phyloP scores from a whole-genome alignment of 2,113 vertebrate genomes.

The Ciconia boyciana region DNA sequence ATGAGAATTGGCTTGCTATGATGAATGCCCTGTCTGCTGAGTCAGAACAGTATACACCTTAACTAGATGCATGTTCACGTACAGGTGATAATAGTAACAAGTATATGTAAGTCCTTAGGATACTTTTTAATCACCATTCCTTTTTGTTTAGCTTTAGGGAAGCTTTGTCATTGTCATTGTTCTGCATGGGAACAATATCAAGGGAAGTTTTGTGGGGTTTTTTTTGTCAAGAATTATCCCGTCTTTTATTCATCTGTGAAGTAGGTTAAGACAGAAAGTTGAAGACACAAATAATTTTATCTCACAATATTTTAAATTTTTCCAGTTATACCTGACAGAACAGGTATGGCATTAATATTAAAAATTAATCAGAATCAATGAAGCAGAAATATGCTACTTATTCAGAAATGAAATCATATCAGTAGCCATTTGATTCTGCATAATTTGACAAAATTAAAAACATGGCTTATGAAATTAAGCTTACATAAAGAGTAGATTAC shows the following conservation, averaged over 20 bases:
- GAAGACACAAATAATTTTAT: not conserved
- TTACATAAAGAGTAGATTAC: not conserved
- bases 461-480: not conserved
- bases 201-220: not conserved
- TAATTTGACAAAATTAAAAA: slow-evolving; percentile 16
- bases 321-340: not conserved
- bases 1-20: not conserved
- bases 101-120: not conserved
- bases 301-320: not conserved
- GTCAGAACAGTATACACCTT: not conserved
- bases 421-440: slow-evolving; percentile 15
- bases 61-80: not conserved
- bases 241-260: not conserved
- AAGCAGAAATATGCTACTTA: slow-evolving; percentile 14
- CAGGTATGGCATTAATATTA: not conserved
- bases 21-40: not conserved
- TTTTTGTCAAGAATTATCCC: not conserved
- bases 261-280: not conserved
- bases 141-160: not conserved
- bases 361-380: slow-evolving; percentile 11
- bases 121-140: not conserved
- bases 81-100: not conserved
- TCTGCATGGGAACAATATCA: not conserved
- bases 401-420: not conserved
- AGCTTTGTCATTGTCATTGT: not conserved